Conservation (phyloP, 2,888 invertebrate genomes). For the Ephialtes manifestator region DNA sequence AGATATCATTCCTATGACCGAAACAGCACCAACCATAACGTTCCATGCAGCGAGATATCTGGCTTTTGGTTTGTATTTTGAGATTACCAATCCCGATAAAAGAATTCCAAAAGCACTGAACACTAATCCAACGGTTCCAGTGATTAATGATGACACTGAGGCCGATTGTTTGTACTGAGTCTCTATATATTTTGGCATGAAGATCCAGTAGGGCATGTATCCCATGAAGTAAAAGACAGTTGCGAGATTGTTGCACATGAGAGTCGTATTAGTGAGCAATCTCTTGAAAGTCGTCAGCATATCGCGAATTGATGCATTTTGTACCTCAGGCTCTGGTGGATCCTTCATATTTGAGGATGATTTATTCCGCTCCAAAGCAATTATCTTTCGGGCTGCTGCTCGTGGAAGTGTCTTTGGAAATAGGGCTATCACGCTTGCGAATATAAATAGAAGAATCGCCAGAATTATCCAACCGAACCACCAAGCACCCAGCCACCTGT, state of each 20-base stretch:
- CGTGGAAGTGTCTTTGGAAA: slow-evolving; percentile 91
- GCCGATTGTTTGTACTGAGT: slow-evolving; percentile 93
- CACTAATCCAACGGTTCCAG: slow-evolving; percentile 90
- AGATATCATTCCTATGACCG: slow-evolving; percentile 89
- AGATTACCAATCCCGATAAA: slow-evolving; percentile 90
- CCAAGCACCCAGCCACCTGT: slow-evolving; percentile 94
- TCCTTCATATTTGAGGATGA: slow-evolving; percentile 78
- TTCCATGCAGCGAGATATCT: slow-evolving; percentile 91
- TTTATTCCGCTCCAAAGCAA: slow-evolving; percentile 83
- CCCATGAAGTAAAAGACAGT: slow-evolving; percentile 91
- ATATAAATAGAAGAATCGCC: slow-evolving; percentile 88
- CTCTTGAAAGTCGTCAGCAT: slow-evolving; percentile 89
- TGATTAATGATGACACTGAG: slow-evolving; percentile 91
- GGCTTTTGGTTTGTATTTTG: slow-evolving; percentile 90
- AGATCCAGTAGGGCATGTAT: slow-evolving; percentile 92
- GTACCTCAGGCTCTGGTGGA: slow-evolving; percentile 74
- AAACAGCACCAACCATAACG: slow-evolving; percentile 89
- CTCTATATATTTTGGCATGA: slow-evolving; percentile 94
- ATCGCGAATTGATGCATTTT: slow-evolving; percentile 85
- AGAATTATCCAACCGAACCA: slow-evolving; percentile 92
- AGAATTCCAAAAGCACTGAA: slow-evolving; percentile 91
- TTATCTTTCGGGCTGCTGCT: slow-evolving; percentile 88
- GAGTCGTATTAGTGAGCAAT: slow-evolving; percentile 89
- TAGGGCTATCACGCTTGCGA: slow-evolving; percentile 89
- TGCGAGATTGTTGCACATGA: slow-evolving; percentile 91